phyloP scores from a whole-genome alignment of 2,113 vertebrate species.

The Varanus salvator region DNA sequence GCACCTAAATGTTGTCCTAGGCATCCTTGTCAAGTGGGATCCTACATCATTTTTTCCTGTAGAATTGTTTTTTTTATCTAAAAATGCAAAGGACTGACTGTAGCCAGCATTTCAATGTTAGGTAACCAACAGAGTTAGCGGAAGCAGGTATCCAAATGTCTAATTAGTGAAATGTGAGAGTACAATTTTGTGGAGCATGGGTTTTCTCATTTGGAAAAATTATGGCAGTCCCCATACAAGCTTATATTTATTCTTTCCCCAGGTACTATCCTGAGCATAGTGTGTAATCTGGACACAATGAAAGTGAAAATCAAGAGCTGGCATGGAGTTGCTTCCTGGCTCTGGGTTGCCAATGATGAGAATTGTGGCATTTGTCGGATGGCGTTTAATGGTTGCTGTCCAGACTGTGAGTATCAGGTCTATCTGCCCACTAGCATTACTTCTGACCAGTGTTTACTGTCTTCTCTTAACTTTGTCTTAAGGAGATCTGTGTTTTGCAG shows the following conservation, averaged over 20 bases:
- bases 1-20: neutral
- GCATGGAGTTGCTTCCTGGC: slow-evolving; percentile 94
- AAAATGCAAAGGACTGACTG: slow-evolving; percentile 50
- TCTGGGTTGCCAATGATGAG: slow-evolving; percentile 97
- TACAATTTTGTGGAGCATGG: neutral
- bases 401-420: slow-evolving; percentile 87
- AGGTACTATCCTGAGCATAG: slow-evolving; percentile 59
- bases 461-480: neutral
- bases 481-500: slow-evolving; percentile 69
- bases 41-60: neutral
- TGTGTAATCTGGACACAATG: slow-evolving; percentile 69
- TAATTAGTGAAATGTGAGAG: neutral
- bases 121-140: neutral
- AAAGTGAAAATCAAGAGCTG: slow-evolving; percentile 92
- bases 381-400: slow-evolving; percentile 96
- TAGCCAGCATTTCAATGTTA: neutral
- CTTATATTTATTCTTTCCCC: neutral
- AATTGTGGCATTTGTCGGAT: slow-evolving; percentile 97
- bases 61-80: neutral
- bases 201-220: neutral
- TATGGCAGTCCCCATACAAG: neutral
- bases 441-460: too few relatives aligned
- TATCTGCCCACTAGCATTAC: neutral
- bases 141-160: neutral
- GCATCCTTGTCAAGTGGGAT: neutral